A percentile compares a stretch with the other conserved stretches of the same genome.
phyloP scores from a whole-genome alignment of 2,113 vertebrate species.

The Tamias sibiricus region DNA sequence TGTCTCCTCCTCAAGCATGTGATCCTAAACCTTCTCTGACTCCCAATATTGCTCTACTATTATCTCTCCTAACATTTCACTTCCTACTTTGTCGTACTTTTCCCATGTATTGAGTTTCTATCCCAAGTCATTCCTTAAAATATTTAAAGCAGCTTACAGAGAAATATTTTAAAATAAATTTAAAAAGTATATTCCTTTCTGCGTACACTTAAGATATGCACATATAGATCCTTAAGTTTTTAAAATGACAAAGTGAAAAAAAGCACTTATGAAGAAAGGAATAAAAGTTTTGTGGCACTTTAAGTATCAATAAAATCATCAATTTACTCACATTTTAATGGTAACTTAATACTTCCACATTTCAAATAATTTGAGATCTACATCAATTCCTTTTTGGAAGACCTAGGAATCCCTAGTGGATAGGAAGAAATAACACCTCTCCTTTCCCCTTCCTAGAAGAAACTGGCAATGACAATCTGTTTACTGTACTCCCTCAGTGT shows the following conservation, averaged over 20 bases:
- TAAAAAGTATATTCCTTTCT: background rate
- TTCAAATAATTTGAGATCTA: slow-evolving; percentile 36
- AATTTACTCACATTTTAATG: background rate
- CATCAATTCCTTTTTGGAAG: background rate
- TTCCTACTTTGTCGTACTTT: background rate
- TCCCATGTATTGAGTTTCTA: background rate
- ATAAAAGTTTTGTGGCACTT: background rate
- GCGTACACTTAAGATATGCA: background rate
- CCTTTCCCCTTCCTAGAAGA: background rate
- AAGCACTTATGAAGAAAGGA: background rate
- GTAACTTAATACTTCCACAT: background rate
- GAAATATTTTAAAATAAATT: background rate
- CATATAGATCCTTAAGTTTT: background rate
- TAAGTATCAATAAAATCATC: slow-evolving; percentile 40
- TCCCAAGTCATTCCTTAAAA: slow-evolving; percentile 2
- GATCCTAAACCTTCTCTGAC: slow-evolving; percentile 4
- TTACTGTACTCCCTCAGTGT: background rate
- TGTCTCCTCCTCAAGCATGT: background rate
- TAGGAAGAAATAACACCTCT: background rate
- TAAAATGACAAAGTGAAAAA: slow-evolving; percentile 6
- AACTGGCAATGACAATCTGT: background rate
- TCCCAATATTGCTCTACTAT: background rate
- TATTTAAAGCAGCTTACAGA: slow-evolving; percentile 25
- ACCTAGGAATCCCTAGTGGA: background rate
- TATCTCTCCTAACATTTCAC: background rate